phyloP scores from a whole-genome alignment of 2,888 invertebrate species.

The Aradus depressus region DNA sequence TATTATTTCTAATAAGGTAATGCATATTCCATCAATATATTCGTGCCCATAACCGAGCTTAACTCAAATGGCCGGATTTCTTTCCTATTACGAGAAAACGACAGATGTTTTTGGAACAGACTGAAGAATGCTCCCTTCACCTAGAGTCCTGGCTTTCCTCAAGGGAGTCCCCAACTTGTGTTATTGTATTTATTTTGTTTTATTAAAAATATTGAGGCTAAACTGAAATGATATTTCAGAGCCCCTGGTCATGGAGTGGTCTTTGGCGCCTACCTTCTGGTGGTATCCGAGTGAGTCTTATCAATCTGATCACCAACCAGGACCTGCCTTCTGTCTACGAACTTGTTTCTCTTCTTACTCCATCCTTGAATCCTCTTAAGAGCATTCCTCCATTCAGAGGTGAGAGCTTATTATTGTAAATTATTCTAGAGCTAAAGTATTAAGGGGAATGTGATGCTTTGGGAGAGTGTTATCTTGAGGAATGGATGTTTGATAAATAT shows the following conservation, averaged over 20 bases:
- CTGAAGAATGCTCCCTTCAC: no score
- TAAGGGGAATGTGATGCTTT: no score
- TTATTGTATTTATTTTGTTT: background rate
- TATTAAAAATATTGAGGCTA: background rate
- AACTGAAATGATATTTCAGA: slow-evolving; percentile 9
- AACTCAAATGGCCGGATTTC: no score
- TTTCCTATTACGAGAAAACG: no score
- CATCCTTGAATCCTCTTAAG: slow-evolving; percentile 43
- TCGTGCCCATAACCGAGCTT: no score
- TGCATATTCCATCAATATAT: no score
- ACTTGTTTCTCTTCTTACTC: slow-evolving; percentile 47
- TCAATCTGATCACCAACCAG: slow-evolving; percentile 47
- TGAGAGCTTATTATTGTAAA: slow-evolving; percentile 35
- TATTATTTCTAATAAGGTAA: no score
- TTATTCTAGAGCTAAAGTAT: background rate
- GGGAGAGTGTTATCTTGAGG: no score
- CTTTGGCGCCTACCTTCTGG: slow-evolving; percentile 23
- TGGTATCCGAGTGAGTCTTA: slow-evolving; percentile 40
- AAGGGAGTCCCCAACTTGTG: no score
- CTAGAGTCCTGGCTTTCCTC: no score
- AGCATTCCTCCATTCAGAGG: slow-evolving; percentile 54
- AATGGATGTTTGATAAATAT: no score
- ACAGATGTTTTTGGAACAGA: no score
- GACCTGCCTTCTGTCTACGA: slow-evolving; percentile 45
- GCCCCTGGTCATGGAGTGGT: slow-evolving; percentile 12